Evolutionary conservation across 2,113 vertebrate species (phyloP), one percentile per base, ranked within the genome.

Genomic region (Junco hyemalis): DNA sequence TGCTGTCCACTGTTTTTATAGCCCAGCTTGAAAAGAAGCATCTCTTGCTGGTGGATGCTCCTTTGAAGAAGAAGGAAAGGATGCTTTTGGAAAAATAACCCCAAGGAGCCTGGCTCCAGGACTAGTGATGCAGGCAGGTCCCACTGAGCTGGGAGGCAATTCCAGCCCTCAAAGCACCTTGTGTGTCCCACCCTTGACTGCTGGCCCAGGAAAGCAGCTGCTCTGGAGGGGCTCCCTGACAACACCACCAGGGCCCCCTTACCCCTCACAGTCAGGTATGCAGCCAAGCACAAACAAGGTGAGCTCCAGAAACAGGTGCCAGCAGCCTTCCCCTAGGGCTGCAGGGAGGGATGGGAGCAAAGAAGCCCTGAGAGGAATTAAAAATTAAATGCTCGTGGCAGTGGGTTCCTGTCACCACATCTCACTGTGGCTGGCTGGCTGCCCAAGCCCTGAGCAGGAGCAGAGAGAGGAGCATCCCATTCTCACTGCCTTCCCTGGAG

Each of bases 331-430:
- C 17, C 29, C 25, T 45, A 22, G 14, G 65, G 23, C 11, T 54
- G 1, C 3, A 8, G 14, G 47, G 11, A 35, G 5, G 12, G 10
- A 22, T 5, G 0, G 36, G 31, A 45, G 59, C 69, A 92, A 70
- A 89, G 36, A 77, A 93, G 9, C 18, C 59, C 59, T 64, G 12
- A 57, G 33, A 77, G n/a, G 50, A 82, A 82, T 81, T 90, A 93
- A 96, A 94, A 81, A 90, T 94, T 79, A 93, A 91, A n/a, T 22
- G 35, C 28, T 80, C 1, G 0, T 8, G 20, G 38, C 51, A 69
- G 90, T 4, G 24, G 25, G 48, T 93, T 70, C 57, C 73, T 76
- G 71, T 72, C 10, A 21, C 59, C 10, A 11, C 23, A 7, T 83
- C 47, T 47, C 5, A 0, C 38, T 17, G 14, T 42, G 68, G 29